Evolutionary conservation across 1,140 invertebrate genomes (phyloP), one percentile per base, ranked within the genome.

Genomic region (Drosophila grimshawi): DNA sequence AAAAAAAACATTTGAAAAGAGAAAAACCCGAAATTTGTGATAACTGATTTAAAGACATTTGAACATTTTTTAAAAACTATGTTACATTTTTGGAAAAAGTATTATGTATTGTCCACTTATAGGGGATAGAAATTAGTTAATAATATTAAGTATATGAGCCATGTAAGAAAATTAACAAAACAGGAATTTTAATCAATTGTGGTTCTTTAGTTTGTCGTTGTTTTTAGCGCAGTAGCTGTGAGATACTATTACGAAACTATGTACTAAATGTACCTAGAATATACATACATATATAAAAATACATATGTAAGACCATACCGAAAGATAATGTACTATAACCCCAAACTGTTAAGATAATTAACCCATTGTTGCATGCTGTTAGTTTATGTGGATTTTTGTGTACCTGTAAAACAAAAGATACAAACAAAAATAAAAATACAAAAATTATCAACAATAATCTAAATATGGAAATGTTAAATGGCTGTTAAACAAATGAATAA

Each of bases 171-270:
- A 69, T 76, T 60, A 60, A 48, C 11, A 69, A 90, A 90, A 90
- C 82, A 88, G 82, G 82, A 88, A 86, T 82, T 74, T 82, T 81
- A 61, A 70, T 61, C 76, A 51, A 73, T 70, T 78, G 74, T 89
- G 89, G 80, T 76, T 63, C 11, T 72, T 69, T 30, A 49, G 32
- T 66, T 61, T 76, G 76, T 86, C 77, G 77, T 86, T 85, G 77
- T 67, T 82, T 80, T 82, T 88, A 88, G 83, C 82, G 82, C 83
- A 82, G 83, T 86, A 86, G 82, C 82, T 86, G 82, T 86, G 82
- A 86, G 52, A 80, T 64, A 71, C 72, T 61, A 85, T 66, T 66
- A 76, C 64, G 76, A 66, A 78, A 78, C 49, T 72, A 65, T 65
- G 46, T 55, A 39, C 52, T 55, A 64, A 74, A 39, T 53, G 60